Conservation (phyloP, 2,888 invertebrate genomes). For the Mantis religiosa region DNA sequence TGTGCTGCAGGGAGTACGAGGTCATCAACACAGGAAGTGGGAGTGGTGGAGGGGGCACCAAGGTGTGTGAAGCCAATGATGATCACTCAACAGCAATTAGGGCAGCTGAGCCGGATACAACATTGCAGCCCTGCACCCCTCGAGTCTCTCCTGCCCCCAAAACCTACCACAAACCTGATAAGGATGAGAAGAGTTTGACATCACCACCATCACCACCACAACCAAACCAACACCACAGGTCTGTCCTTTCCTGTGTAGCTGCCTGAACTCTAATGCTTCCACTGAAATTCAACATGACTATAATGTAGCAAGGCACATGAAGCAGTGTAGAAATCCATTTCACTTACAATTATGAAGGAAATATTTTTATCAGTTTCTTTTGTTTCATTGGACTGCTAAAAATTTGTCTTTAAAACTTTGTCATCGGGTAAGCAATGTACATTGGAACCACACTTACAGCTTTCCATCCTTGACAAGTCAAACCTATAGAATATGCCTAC, state of each 20-base stretch:
- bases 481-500: too few relatives aligned
- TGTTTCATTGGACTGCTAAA: too few relatives aligned
- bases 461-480: too few relatives aligned
- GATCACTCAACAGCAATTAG: neutral
- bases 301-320: neutral
- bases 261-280: neutral
- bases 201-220: neutral
- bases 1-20: constrained; percentile 1
- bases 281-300: neutral
- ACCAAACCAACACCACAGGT: constrained; percentile 3
- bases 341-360: too few relatives aligned
- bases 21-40: neutral
- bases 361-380: too few relatives aligned
- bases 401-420: too few relatives aligned
- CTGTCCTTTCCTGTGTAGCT: neutral
- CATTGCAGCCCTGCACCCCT: neutral
- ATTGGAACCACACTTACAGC: too few relatives aligned
- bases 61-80: neutral
- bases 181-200: neutral
- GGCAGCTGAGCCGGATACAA: neutral
- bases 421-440: too few relatives aligned
- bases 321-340: neutral
- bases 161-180: neutral
- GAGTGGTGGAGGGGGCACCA: neutral
- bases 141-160: neutral